phyloP scores from a whole-genome alignment of 1,140 invertebrate species.

The Leguminivora glycinivorella region DNA sequence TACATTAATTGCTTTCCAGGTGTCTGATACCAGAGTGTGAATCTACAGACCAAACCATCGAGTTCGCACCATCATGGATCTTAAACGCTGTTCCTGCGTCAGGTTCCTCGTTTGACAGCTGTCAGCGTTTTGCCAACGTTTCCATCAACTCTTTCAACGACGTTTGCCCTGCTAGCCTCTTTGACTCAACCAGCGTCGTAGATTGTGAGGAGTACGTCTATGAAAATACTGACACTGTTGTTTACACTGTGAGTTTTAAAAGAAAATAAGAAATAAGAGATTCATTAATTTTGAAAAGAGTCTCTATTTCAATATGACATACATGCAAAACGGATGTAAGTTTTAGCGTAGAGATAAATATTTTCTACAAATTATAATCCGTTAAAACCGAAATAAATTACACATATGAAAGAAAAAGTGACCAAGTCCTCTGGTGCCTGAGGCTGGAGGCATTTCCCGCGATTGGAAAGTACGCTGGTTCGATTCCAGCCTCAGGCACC shows the following conservation, averaged over 20 bases:
- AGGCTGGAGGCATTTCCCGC: no score
- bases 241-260: not conserved
- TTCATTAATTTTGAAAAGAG: no score
- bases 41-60: conserved; percentile 34
- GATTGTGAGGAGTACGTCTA: not conserved
- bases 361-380: no score
- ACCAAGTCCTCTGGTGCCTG: no score
- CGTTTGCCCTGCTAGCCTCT: conserved; percentile 53
- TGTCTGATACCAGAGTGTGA: conserved; percentile 85
- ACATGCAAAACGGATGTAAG: no score
- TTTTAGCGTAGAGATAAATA: no score
- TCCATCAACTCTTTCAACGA: conserved; percentile 10
- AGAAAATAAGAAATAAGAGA: no score
- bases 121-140: conserved; percentile 41
- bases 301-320: no score
- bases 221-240: conserved; percentile 3
- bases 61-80: conserved; percentile 78
- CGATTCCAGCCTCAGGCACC: no score
- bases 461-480: no score
- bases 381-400: no score
- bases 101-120: conserved; percentile 60
- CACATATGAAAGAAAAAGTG: no score
- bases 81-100: conserved; percentile 76
- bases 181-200: conserved; percentile 33
- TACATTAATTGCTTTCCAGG: conserved; percentile 63